Evolutionary conservation across 2,888 invertebrate genomes (phyloP).

Genomic region (Gandaritis pyraliata): DNA sequence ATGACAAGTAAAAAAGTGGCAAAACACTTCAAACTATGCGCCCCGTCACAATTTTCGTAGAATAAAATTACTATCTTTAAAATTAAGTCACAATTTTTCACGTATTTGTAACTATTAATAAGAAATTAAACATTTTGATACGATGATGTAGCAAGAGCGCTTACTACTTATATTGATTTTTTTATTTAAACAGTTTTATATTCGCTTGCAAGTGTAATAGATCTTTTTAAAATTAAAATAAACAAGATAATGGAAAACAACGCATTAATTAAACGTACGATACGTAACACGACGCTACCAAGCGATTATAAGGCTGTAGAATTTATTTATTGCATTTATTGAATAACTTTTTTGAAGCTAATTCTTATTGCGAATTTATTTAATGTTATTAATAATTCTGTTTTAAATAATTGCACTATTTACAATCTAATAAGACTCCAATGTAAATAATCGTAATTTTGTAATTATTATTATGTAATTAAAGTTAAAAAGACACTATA

Average conservation of each 20-base stretch:
- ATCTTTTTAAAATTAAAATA: neutral
- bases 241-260: neutral
- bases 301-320: neutral
- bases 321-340: conserved; percentile 10
- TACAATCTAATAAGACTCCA: conserved; percentile 24
- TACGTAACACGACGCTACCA: neutral
- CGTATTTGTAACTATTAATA: conserved; percentile 39
- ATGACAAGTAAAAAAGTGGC: too few species aligned
- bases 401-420: conserved; percentile 14
- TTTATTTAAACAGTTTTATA: neutral
- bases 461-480: conserved; percentile 30
- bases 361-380: neutral
- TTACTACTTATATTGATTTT: conserved; percentile 1
- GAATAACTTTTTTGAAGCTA: neutral
- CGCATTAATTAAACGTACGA: neutral
- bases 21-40: too few species aligned
- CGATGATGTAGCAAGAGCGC: conserved; percentile 42
- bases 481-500: conserved; percentile 23
- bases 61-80: conserved; percentile 1
- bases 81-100: conserved; percentile 42
- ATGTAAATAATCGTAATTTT: conserved; percentile 31
- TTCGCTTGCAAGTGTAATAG: too few species aligned
- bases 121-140: conserved; percentile 52
- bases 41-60: neutral
- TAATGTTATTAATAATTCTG: neutral